These are phyloP conservation scores for Rhagoletis zephyria DNA, from an alignment of 1,140 invertebrate species.

Conservation along the genomic window DNA sequence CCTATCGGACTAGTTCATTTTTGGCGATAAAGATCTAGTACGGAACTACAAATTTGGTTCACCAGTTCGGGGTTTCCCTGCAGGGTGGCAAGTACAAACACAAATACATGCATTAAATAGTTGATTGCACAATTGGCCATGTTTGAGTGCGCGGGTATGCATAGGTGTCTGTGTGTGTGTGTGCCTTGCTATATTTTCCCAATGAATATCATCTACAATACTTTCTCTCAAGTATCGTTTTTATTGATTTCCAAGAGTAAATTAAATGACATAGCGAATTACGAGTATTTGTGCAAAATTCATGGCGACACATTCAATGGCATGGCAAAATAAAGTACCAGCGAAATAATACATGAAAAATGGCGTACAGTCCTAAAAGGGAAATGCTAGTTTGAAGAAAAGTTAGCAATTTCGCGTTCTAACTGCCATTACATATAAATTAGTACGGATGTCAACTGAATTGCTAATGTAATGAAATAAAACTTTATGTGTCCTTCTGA, in stretches of 20 bases:
- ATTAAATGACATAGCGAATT: constrained; percentile 20
- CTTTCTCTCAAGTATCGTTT: neutral
- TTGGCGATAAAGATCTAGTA: too few relatives aligned
- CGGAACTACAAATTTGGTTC: too few relatives aligned
- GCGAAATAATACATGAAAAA: constrained; percentile 6
- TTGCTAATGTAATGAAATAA: too few relatives aligned
- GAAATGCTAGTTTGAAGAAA: neutral
- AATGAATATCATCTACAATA: neutral
- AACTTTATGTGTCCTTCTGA: too few relatives aligned
- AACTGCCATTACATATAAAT: neutral
- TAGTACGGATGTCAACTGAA: neutral
- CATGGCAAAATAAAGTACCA: constrained; percentile 2
- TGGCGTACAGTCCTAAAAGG: neutral
- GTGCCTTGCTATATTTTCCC: neutral
- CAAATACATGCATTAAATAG: neutral
- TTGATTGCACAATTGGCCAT: neutral
- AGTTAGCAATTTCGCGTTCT: neutral
- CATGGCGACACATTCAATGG: constrained; percentile 7
- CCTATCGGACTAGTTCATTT: too few relatives aligned
- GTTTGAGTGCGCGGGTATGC: neutral
- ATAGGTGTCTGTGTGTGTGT: neutral
- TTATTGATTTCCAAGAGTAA: constrained; percentile 34
- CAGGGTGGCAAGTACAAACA: neutral
- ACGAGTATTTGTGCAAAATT: constrained; percentile 13
- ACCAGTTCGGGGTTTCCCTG: too few relatives aligned